Evolutionary conservation across 2,797 vertebrate species (phyloP).

Genomic region (Trichosurus vulpecula): DNA sequence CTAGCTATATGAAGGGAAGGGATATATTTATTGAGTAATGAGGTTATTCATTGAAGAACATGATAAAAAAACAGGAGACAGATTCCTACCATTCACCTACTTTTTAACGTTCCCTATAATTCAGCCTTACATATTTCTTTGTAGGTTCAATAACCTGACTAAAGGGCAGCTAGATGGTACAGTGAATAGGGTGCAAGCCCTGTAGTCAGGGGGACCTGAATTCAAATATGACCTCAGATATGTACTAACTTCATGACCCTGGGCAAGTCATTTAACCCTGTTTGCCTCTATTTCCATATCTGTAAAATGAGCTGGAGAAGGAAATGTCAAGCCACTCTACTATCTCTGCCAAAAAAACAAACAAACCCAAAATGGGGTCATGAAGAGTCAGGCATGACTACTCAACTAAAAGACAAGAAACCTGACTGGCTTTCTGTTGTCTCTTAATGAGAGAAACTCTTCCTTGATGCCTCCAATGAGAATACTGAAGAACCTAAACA

Average conservation of each 20-base stretch:
- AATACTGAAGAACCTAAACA: slow-evolving; percentile 4
- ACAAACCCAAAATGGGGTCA: not conserved
- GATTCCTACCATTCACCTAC: not conserved
- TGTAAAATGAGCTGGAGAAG: not conserved
- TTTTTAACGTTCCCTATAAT: slow-evolving; percentile 31
- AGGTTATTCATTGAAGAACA: not conserved
- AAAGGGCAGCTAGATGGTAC: not conserved
- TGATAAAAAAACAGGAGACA: slow-evolving; percentile 6
- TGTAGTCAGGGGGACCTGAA: not conserved
- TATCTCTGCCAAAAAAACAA: not conserved
- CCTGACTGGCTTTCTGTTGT: slow-evolving; percentile 6
- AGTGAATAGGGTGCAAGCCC: not conserved
- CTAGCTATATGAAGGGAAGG: not conserved
- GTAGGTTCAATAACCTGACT: not conserved
- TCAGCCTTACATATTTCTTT: not conserved
- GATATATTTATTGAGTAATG: not conserved
- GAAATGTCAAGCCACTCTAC: not conserved
- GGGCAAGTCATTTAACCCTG: not conserved
- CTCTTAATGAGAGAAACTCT: slow-evolving; percentile 8
- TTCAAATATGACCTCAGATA: not conserved
- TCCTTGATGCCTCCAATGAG: slow-evolving; percentile 1
- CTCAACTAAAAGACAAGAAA: not conserved
- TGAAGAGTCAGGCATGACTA: not conserved
- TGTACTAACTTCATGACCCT: not conserved
- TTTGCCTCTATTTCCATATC: not conserved